These are phyloP conservation scores for Sialia sialis DNA, from an alignment of 2,113 vertebrate species.

Conservation along the genomic window DNA sequence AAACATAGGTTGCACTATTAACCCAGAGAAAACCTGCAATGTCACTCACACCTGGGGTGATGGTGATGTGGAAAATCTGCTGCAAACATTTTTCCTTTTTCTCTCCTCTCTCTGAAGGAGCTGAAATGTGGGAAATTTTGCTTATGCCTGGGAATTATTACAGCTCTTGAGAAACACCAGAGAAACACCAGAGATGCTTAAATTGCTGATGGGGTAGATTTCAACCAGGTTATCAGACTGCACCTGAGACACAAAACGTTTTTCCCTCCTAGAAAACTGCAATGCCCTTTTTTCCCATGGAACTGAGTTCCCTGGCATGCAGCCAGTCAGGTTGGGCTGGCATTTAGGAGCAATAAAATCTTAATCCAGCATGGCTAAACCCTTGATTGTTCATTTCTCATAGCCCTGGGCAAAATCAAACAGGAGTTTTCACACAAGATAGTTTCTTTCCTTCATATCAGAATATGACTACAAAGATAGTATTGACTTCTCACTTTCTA, in stretches of 20 bases:
- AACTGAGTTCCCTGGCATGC: not conserved
- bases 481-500: not conserved
- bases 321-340: not conserved
- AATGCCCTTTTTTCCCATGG: not conserved
- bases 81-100: not conserved
- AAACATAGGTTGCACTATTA: not conserved
- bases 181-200: not conserved
- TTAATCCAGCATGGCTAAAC: not conserved
- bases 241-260: not conserved
- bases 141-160: not conserved
- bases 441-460: not conserved
- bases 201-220: not conserved
- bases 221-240: not conserved
- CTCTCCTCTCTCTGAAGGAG: not conserved
- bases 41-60: not conserved
- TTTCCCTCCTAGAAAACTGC: not conserved
- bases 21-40: not conserved
- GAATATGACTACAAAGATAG: not conserved
- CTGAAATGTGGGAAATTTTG: not conserved
- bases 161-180: accelerated
- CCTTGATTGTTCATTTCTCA: not conserved
- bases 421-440: not conserved
- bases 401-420: slow-evolving; percentile 1
- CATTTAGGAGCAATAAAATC: not conserved
- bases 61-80: not conserved